phyloP scores from a whole-genome alignment of 2,797 vertebrate genomes.

The Varecia variegata region DNA sequence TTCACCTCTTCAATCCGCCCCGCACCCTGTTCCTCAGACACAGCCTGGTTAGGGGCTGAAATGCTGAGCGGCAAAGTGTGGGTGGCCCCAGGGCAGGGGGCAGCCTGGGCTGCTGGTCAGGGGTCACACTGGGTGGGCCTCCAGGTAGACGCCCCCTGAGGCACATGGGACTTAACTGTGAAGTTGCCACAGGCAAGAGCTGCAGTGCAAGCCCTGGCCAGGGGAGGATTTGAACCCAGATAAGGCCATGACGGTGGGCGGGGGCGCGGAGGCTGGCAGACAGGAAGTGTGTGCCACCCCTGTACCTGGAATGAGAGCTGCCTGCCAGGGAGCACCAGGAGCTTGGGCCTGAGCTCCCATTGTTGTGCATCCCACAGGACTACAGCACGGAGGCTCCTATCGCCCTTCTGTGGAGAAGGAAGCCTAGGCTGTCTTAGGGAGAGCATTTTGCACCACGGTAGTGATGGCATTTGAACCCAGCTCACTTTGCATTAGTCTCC shows the following conservation, averaged over 20 bases:
- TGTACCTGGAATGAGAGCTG: not conserved
- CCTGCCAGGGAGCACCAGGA: no score
- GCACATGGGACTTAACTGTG: not conserved
- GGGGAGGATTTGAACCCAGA: not conserved
- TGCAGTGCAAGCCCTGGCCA: not conserved
- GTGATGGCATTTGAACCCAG: not conserved
- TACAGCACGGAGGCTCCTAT: not conserved
- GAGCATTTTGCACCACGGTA: not conserved
- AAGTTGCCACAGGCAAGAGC: not conserved
- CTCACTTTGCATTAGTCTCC: not conserved
- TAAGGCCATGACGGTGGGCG: no score
- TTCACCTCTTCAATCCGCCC: not conserved
- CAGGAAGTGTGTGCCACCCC: not conserved
- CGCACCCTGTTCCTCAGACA: not conserved
- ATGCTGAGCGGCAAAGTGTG: not conserved
- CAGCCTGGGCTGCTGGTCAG: not conserved
- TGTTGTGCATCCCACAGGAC: not conserved
- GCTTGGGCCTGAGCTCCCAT: not conserved
- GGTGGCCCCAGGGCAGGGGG: not conserved
- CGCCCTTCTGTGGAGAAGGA: not conserved
- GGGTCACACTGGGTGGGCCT: not conserved
- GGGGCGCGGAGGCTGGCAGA: no score
- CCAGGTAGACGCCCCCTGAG: not conserved
- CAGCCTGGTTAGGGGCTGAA: not conserved
- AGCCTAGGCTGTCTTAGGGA: not conserved